Conservation (phyloP, 2,113 vertebrate species). For the Edolisoma coerulescens region DNA sequence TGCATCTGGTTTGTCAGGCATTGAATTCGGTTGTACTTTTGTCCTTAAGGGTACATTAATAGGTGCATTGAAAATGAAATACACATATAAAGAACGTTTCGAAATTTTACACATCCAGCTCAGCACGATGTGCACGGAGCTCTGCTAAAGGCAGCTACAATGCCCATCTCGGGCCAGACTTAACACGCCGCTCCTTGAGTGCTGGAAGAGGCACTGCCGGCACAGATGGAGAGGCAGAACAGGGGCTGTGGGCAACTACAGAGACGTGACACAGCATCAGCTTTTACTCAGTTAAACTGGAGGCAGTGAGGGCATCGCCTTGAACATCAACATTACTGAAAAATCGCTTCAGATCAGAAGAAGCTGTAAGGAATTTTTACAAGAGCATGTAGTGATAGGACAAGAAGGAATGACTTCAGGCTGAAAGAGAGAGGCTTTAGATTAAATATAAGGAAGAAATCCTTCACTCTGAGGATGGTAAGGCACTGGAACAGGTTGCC, state of each 20-base stretch:
- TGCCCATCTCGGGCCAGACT: background rate
- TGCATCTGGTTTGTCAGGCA: accelerated
- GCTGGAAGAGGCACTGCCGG: background rate
- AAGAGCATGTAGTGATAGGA: background rate
- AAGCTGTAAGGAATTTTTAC: background rate
- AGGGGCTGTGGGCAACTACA: too few relatives aligned
- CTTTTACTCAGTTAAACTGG: background rate
- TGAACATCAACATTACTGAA: accelerated
- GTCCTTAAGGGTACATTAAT: background rate
- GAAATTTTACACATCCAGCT: background rate
- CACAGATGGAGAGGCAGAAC: accelerated
- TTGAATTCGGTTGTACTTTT: background rate
- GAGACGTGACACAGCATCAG: background rate
- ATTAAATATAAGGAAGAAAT: background rate
- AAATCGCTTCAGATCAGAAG: accelerated
- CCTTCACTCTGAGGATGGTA: background rate
- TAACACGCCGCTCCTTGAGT: background rate
- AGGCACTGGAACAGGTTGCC: background rate
- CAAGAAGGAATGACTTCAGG: background rate
- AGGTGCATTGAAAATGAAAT: background rate
- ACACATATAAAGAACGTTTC: accelerated
- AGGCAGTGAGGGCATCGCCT: background rate
- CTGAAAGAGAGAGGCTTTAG: background rate
- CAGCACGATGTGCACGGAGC: accelerated
- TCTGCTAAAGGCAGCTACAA: background rate